A percentile compares a stretch with the other conserved stretches of the same genome.
Evolutionary conservation across 2,888 invertebrate species (phyloP).

Genomic region (Girardia tigrina): DNA sequence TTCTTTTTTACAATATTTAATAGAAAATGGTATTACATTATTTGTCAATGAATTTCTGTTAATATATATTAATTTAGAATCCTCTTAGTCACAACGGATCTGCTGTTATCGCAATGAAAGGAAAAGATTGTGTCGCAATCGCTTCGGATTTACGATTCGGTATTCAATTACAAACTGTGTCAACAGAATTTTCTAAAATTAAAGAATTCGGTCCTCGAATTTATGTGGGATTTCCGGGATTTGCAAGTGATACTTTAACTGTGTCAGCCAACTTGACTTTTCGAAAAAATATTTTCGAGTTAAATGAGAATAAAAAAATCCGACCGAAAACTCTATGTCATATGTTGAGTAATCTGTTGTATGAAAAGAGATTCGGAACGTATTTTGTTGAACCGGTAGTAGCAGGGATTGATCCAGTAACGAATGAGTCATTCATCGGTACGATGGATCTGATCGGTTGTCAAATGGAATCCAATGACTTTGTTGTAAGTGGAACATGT

Average conservation of each 20-base stretch:
- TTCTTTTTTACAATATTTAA: no score
- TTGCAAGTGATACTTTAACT: slow-evolving; percentile 87
- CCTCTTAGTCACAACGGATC: slow-evolving; percentile 81
- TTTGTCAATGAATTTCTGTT: no score
- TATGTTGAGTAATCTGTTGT: slow-evolving; percentile 83
- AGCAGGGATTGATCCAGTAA: slow-evolving; percentile 71
- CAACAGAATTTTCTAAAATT: slow-evolving; percentile 78
- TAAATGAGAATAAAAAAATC: slow-evolving; percentile 78
- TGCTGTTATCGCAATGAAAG: slow-evolving; percentile 88
- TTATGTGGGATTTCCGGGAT: slow-evolving; percentile 78
- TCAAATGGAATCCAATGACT: slow-evolving; percentile 75
- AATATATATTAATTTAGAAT: no score
- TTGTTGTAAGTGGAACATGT: slow-evolving; percentile 94
- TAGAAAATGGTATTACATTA: no score
- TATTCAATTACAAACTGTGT: slow-evolving; percentile 72
- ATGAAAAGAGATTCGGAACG: slow-evolving; percentile 80
- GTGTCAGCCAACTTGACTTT: slow-evolving; percentile 59
- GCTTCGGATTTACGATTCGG: slow-evolving; percentile 86
- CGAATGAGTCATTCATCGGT: slow-evolving; percentile 73
- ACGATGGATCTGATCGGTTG: slow-evolving; percentile 91
- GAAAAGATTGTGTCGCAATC: slow-evolving; percentile 90
- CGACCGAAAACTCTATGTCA: slow-evolving; percentile 75
- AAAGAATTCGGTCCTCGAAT: slow-evolving; percentile 78
- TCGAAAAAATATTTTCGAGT: slow-evolving; percentile 78
- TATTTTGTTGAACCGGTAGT: slow-evolving; percentile 93